Evolutionary conservation across 2,888 invertebrate species (phyloP).

Genomic region (Orchestes rusci): DNA sequence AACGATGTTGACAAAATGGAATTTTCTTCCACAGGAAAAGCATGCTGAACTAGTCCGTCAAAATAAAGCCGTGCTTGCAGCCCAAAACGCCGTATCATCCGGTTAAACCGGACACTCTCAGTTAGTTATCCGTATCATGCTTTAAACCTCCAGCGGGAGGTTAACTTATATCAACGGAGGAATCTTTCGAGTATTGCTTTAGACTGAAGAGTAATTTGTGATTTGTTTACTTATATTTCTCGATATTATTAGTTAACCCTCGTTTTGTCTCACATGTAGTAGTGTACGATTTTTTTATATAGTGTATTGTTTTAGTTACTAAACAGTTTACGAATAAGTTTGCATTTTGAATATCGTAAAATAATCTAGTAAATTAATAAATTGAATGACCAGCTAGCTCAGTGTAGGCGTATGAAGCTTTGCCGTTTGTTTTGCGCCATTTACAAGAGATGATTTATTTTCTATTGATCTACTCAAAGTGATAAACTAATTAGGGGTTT

Average conservation of each 20-base stretch:
- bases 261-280: background rate
- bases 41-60: slow-evolving; percentile 86
- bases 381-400: slow-evolving; percentile 40
- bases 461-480: slow-evolving; percentile 4
- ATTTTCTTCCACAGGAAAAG: slow-evolving; percentile 80
- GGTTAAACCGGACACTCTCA: slow-evolving; percentile 8
- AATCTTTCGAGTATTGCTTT: slow-evolving; percentile 32
- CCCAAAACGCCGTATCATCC: slow-evolving; percentile 13
- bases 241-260: slow-evolving; percentile 7
- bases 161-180: slow-evolving; percentile 17
- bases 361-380: slow-evolving; percentile 7
- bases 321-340: background rate
- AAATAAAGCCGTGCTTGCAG: slow-evolving; percentile 54
- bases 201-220: slow-evolving; percentile 31
- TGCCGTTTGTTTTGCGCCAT: slow-evolving; percentile 29
- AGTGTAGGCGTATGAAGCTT: slow-evolving; percentile 30
- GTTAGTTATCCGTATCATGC: slow-evolving; percentile 17
- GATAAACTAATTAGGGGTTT: too few species aligned
- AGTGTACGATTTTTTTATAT: background rate
- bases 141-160: slow-evolving; percentile 20
- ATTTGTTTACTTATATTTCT: slow-evolving; percentile 22
- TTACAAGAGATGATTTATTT: slow-evolving; percentile 23
- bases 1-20: too few species aligned
- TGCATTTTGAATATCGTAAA: background rate
- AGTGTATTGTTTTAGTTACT: background rate